phyloP scores from a whole-genome alignment of 1,140 invertebrate species.

The Zaprionus nigranus region DNA sequence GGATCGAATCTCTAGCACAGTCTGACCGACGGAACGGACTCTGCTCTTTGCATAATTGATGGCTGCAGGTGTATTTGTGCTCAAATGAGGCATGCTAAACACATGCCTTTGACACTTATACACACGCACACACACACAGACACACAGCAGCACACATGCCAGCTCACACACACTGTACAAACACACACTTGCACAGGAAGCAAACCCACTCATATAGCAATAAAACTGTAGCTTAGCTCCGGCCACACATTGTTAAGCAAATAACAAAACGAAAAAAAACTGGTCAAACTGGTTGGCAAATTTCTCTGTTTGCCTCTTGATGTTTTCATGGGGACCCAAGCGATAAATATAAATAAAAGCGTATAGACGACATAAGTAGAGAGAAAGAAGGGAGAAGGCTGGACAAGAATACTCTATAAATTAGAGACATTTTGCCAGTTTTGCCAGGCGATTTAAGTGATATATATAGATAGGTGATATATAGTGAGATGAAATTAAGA shows the following conservation, averaged over 20 bases:
- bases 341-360: conserved; percentile 59
- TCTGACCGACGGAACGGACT: conserved; percentile 18
- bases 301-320: conserved; percentile 36
- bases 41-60: conserved; percentile 80
- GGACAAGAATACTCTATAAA: conserved; percentile 24
- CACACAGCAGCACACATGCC: background rate
- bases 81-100: conserved; percentile 82
- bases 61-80: conserved; percentile 81
- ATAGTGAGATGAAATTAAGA: background rate
- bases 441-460: background rate
- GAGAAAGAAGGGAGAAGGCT: background rate
- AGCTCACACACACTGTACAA: conserved; percentile 1
- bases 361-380: conserved; percentile 45
- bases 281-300: conserved; percentile 42
- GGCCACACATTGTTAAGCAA: conserved; percentile 34
- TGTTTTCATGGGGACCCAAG: conserved; percentile 30
- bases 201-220: conserved; percentile 48
- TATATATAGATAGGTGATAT: conserved; percentile 1
- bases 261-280: conserved; percentile 47
- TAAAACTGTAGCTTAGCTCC: conserved; percentile 32
- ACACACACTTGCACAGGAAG: conserved; percentile 5
- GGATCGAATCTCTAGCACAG: background rate
- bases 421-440: conserved; percentile 14
- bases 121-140: conserved; percentile 34
- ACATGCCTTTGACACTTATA: conserved; percentile 81